These are phyloP conservation scores for Endotricha flammealis DNA, from an alignment of 2,888 invertebrate genomes.

Conservation along the genomic window DNA sequence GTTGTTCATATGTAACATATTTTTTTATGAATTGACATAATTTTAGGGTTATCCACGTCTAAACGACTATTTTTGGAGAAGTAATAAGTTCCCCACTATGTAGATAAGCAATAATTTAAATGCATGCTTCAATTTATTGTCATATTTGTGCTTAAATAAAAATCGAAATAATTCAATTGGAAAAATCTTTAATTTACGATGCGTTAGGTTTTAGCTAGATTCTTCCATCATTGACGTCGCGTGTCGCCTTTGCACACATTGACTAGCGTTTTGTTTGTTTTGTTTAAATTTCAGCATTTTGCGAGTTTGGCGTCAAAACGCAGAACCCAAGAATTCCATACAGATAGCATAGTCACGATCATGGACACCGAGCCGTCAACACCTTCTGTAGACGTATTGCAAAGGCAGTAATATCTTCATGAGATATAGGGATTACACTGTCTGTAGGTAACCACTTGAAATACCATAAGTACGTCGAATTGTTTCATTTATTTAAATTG, in stretches of 20 bases:
- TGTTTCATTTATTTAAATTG: too few species aligned
- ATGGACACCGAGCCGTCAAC: neutral
- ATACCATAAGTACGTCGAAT: too few species aligned
- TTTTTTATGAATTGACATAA: constrained; percentile 32
- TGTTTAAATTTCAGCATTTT: constrained; percentile 53
- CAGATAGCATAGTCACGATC: neutral
- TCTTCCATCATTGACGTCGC: constrained; percentile 23
- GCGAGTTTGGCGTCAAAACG: neutral
- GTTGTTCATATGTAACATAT: constrained; percentile 47
- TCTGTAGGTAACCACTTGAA: too few species aligned
- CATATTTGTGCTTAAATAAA: constrained; percentile 73
- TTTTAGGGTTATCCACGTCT: constrained; percentile 23
- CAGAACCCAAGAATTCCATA: neutral
- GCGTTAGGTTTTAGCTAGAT: constrained; percentile 14
- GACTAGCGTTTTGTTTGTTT: constrained; percentile 50
- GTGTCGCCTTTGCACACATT: constrained; percentile 69
- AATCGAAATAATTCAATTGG: constrained; percentile 40
- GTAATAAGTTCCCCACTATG: constrained; percentile 34
- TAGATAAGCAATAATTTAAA: constrained; percentile 53
- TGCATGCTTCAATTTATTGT: constrained; percentile 66
- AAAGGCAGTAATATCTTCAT: too few species aligned
- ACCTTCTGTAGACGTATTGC: neutral
- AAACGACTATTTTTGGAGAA: constrained; percentile 26
- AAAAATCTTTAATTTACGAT: constrained; percentile 35
- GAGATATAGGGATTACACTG: too few species aligned